Base-by-base conservation (phyloP, 35 echinoderm and acorn worm species). In the Ophiothrix spiculata region DNA sequence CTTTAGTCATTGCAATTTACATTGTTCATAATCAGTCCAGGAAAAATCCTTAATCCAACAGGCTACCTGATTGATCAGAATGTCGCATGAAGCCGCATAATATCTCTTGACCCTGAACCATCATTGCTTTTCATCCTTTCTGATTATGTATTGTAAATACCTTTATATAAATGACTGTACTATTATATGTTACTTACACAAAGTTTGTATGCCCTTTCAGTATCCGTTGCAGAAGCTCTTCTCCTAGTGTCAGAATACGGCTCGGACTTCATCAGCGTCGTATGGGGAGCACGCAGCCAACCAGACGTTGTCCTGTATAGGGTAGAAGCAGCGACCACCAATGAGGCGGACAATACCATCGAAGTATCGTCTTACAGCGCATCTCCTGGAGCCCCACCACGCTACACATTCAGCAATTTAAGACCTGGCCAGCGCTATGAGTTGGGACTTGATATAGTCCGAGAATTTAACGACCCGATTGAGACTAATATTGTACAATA, bases 381-480 rank as follows among this genome's bases (percentile, higher is more conserved):
- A 21, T 37, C 56, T 0, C 42, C 56, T 23, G n/a, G 54, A 13
- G 46, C 54, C 60, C 54, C 86, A 29, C 86, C 86, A 0, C 17
- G 12, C 21, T 84, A 90, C 42, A 79, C 38, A 2, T 90, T 90
- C 42, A 28, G 19, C 31, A 46, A 36, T 35, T 36, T 90, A 13
- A 77, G 69, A 29, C 75, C 88, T 37, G 88, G 88, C 40, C 41
- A 45, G 12, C n/a, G 76, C 21, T 85, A 90, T 17, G 12, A 35
- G 46, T 21, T 84, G 1, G 33, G 32, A 41, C 29, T 79, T 21
- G 39, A 17, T 21, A 31, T 79, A 6, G 21, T 38, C 35, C 2
- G 21, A 79, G 36, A 28, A 17, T 38, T 79, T 1, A 28, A 28
- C 25, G 60, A 15, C 29, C 6, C 4, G 2, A 69, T 69, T 69